Evolutionary conservation across 2,113 vertebrate genomes (phyloP).

Genomic region (Willisornis vidua): DNA sequence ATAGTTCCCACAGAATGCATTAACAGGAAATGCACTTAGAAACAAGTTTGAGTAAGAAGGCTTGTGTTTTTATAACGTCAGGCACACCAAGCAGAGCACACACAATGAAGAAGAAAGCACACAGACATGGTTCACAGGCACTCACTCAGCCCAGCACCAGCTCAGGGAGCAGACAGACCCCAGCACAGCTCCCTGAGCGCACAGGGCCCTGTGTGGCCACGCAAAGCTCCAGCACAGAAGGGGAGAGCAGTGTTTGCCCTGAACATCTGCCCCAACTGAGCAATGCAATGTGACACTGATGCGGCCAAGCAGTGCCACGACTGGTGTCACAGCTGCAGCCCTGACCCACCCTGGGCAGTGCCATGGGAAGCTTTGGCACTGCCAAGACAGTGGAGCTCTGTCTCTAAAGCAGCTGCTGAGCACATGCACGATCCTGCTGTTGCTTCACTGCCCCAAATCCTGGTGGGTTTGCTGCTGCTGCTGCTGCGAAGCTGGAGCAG

Average conservation of each 20-base stretch:
- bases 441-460: accelerated
- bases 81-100: neutral
- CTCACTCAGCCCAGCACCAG: accelerated
- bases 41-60: neutral
- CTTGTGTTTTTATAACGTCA: neutral
- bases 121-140: accelerated
- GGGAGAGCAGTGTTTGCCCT: neutral
- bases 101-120: neutral
- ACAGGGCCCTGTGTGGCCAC: neutral
- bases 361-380: neutral
- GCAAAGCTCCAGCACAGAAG: accelerated
- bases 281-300: accelerated
- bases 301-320: accelerated
- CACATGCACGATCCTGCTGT: accelerated
- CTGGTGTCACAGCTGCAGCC: neutral
- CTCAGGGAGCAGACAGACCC: neutral
- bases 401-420: neutral
- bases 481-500: neutral
- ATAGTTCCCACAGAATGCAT: neutral
- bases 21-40: neutral
- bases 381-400: neutral
- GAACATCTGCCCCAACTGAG: neutral
- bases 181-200: neutral
- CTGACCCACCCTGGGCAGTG: neutral
- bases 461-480: neutral